Evolutionary conservation across 1,140 invertebrate species (phyloP).

Genomic region (Copidosoma floridanum): DNA sequence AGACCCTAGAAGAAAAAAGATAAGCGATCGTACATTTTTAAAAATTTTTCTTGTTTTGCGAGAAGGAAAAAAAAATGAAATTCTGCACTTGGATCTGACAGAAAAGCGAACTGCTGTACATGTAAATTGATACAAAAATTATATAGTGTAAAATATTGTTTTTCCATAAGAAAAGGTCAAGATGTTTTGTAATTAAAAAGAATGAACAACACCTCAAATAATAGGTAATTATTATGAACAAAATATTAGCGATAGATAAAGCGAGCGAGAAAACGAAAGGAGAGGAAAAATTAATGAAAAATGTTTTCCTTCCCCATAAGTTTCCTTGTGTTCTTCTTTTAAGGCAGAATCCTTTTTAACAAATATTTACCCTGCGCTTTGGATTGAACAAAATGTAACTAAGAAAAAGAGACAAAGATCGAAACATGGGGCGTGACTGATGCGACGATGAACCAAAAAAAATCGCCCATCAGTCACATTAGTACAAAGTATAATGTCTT

Average conservation of each 20-base stretch:
- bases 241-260: no score
- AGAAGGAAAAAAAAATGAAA: conserved; percentile 28
- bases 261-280: conserved; percentile 20
- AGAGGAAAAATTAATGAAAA: conserved; percentile 21
- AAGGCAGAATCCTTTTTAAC: no score
- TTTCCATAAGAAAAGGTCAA: conserved; percentile 38
- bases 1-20: conserved; percentile 38
- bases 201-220: conserved; percentile 44
- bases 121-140: conserved; percentile 46
- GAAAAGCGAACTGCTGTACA: conserved; percentile 35
- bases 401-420: conserved; percentile 18
- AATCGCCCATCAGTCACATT: conserved; percentile 48
- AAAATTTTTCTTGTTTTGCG: conserved; percentile 41
- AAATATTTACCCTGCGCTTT: background rate
- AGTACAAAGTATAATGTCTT: conserved; percentile 57
- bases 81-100: conserved; percentile 40
- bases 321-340: background rate
- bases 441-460: conserved; percentile 47
- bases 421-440: conserved; percentile 38
- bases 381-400: no score
- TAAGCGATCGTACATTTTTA: conserved; percentile 38
- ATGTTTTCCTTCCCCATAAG: conserved; percentile 1
- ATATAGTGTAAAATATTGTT: conserved; percentile 54
- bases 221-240: conserved; percentile 51
- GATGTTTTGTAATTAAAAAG: conserved; percentile 49